Base-by-base conservation (phyloP, 2,113 vertebrate genomes). In the Circaetus gallicus region DNA sequence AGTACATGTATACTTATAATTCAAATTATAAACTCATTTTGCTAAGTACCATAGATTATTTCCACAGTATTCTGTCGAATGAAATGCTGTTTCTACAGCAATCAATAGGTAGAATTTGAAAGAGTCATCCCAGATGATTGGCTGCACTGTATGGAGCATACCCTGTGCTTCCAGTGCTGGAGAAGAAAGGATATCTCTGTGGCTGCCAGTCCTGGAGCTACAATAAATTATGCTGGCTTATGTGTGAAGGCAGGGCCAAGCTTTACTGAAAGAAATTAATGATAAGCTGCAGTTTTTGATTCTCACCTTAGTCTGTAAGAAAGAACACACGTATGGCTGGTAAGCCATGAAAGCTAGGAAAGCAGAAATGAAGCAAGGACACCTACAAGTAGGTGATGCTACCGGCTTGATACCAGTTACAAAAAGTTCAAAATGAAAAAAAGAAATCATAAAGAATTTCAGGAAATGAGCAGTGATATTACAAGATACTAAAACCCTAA, bases 91-190 rank as follows among this genome's bases (percentile, higher is more conserved):
- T 91, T 63, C 29, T 74, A 59, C 49, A 55, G 74, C 31, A 85
- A 42, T 38, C 31, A 32, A 53, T 4, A 56, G 16, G 34, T 10
- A 90, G 72, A 76, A 71, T 63, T 79, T 29, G 16, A 83, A 63
- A 81, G 43, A 86, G 52, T 40, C 9, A 62, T 79, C 56, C 10
- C 52, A 81, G 70, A 82, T 1, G 4, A 17, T 42, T 63, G 20
- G 11, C 25, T 89, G n/a, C 1, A 12, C 40, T 0, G 0, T 36
- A 36, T 4, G 13, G 29, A 66, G 62, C 82, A 53, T 2, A 52
- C 5, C 18, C 21, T 52, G 26, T 0, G 0, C 28, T 77, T 73
- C 36, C 34, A 31, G 43, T 38, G 43, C 38, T 69, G 59, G 49
- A 73, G 42, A 16, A 93, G 45, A 61, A 78, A 58, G 77, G 45